A percentile compares a stretch with the other conserved stretches of the same genome.
These are phyloP conservation scores for Sinocyclocheilus grahami DNA, from an alignment of 2,113 vertebrate species.

Conservation along the genomic window DNA sequence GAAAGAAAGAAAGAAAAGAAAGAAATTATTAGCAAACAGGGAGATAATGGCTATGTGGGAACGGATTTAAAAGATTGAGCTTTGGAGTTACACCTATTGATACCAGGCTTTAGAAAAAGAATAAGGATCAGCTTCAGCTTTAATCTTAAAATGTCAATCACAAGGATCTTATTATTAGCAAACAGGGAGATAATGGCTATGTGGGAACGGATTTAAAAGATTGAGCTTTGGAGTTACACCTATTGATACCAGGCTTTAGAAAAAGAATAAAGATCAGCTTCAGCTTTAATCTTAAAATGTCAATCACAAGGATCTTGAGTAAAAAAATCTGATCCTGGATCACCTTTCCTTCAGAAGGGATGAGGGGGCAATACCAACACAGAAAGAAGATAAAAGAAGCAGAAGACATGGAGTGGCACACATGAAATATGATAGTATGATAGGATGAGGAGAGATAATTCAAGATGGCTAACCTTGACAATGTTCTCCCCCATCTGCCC, in stretches of 20 bases:
- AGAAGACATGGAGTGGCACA: not conserved
- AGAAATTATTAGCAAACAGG: not conserved
- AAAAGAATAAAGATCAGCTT: not conserved
- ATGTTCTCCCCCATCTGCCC: conserved; percentile 88
- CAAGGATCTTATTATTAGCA: conserved; percentile 5
- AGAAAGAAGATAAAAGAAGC: not conserved
- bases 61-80: not conserved
- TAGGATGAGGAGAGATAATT: not conserved
- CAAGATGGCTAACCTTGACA: conserved; percentile 82
- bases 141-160: not conserved
- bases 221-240: not conserved
- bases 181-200: not conserved
- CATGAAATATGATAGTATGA: not conserved
- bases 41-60: not conserved
- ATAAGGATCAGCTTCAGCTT: not conserved
- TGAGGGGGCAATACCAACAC: not conserved
- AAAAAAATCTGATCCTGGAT: not conserved
- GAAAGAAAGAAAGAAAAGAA: not conserved
- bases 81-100: not conserved
- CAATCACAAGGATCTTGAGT: not conserved
- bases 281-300: not conserved
- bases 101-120: not conserved
- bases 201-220: not conserved
- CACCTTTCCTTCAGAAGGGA: not conserved
- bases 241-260: not conserved